Evolutionary conservation across 2,797 vertebrate genomes (phyloP).

Genomic region (Holocentrus rufus): DNA sequence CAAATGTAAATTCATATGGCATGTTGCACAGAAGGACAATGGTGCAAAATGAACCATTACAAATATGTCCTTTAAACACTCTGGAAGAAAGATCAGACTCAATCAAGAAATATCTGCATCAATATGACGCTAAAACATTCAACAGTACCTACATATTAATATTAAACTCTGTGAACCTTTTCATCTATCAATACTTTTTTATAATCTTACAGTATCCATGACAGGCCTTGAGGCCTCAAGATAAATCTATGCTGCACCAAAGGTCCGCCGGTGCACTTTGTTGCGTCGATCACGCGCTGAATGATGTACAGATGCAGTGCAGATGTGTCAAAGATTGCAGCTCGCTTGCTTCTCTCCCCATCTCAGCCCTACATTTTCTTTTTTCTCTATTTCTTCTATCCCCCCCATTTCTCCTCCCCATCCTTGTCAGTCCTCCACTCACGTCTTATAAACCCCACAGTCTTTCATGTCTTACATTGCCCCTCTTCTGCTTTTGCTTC

Average conservation of each 20-base stretch:
- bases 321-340: conserved; percentile 13
- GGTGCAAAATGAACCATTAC: too few relatives aligned
- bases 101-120: background rate
- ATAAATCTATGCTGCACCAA: conserved; percentile 17
- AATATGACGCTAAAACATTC: too few relatives aligned
- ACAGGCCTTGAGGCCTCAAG: conserved; percentile 13
- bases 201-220: background rate
- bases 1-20: too few relatives aligned
- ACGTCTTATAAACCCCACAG: conserved; percentile 13
- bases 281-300: conserved; percentile 25
- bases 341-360: background rate
- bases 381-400: conserved; percentile 53
- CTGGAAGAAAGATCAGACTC: too few relatives aligned
- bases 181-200: background rate
- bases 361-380: conserved; percentile 3
- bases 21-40: too few relatives aligned
- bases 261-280: conserved; percentile 19
- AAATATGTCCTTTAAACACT: too few relatives aligned
- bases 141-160: background rate
- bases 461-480: conserved; percentile 46
- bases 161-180: background rate
- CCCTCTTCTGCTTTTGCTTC: conserved; percentile 28
- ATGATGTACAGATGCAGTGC: conserved; percentile 29
- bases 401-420: conserved; percentile 29
- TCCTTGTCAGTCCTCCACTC: conserved; percentile 46